Conservation (phyloP, 2,888 invertebrate genomes). For the Napeogenes inachia region DNA sequence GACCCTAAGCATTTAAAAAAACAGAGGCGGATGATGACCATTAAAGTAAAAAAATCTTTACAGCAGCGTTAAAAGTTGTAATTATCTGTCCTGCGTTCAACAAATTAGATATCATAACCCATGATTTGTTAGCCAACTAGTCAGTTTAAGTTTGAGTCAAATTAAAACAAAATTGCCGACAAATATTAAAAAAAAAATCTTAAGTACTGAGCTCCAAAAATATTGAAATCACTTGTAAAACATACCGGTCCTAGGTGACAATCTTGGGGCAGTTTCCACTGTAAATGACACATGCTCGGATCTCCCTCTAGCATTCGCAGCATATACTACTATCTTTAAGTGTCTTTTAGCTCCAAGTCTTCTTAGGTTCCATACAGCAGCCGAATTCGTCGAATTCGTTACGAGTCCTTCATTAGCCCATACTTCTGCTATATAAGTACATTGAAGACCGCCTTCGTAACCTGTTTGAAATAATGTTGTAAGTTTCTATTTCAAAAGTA, state of each 20-base stretch:
- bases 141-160: too few species aligned
- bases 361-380: slow-evolving; percentile 85
- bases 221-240: neutral
- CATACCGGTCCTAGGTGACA: slow-evolving; percentile 62
- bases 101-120: too few species aligned
- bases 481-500: too few species aligned
- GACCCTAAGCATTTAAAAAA: too few species aligned
- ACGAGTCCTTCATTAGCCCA: slow-evolving; percentile 79
- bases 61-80: too few species aligned
- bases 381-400: slow-evolving; percentile 83
- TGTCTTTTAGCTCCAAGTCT: slow-evolving; percentile 87
- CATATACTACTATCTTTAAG: slow-evolving; percentile 86
- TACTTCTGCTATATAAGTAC: slow-evolving; percentile 84
- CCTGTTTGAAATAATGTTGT: slow-evolving; percentile 46
- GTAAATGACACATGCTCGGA: slow-evolving; percentile 81
- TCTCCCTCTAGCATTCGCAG: slow-evolving; percentile 89
- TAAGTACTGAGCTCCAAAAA: too few species aligned
- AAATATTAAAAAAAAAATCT: too few species aligned
- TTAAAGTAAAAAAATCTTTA: too few species aligned
- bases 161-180: too few species aligned
- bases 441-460: slow-evolving; percentile 88
- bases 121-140: too few species aligned
- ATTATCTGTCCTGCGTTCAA: too few species aligned
- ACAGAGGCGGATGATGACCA: too few species aligned
- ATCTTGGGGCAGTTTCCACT: slow-evolving; percentile 60